Percentiles rank a stretch among this genome's conserved stretches.
phyloP scores from a whole-genome alignment of 2,113 vertebrate genomes.

The Lophura nycthemera region DNA sequence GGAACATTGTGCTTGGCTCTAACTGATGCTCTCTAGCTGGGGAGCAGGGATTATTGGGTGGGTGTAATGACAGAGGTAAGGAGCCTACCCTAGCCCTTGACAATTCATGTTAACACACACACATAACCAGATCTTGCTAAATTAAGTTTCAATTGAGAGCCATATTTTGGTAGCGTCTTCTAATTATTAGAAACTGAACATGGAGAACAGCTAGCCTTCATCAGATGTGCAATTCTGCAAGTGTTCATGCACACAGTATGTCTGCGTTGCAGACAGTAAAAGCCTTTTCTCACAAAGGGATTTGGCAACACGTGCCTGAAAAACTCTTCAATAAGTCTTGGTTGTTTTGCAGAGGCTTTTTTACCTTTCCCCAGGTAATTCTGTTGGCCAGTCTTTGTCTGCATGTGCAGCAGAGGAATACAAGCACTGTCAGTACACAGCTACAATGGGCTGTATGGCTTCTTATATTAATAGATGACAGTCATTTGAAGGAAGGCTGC shows the following conservation, averaged over 20 bases:
- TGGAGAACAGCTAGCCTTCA: background rate
- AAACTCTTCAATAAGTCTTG: conserved; percentile 48
- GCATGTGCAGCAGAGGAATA: conserved; percentile 34
- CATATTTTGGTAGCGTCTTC: background rate
- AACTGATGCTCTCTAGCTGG: background rate
- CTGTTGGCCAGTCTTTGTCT: background rate
- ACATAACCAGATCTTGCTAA: background rate
- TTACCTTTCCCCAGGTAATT: conserved; percentile 17
- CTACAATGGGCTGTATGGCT: background rate
- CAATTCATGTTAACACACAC: background rate
- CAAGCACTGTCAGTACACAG: conserved; percentile 15
- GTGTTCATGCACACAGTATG: background rate
- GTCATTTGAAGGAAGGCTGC: background rate
- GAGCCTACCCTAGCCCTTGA: background rate
- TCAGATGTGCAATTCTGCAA: fast-evolving
- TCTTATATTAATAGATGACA: background rate
- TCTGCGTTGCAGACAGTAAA: background rate
- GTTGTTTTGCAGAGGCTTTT: conserved; percentile 20
- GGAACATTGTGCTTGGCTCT: background rate
- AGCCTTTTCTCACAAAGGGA: background rate
- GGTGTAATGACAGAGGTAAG: background rate
- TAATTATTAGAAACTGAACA: background rate
- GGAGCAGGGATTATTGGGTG: fast-evolving
- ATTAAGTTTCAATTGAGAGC: background rate
- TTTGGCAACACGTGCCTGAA: conserved; percentile 23